These are phyloP conservation scores for Zapus hudsonius DNA, from an alignment of 2,113 vertebrate species.

Conservation along the genomic window DNA sequence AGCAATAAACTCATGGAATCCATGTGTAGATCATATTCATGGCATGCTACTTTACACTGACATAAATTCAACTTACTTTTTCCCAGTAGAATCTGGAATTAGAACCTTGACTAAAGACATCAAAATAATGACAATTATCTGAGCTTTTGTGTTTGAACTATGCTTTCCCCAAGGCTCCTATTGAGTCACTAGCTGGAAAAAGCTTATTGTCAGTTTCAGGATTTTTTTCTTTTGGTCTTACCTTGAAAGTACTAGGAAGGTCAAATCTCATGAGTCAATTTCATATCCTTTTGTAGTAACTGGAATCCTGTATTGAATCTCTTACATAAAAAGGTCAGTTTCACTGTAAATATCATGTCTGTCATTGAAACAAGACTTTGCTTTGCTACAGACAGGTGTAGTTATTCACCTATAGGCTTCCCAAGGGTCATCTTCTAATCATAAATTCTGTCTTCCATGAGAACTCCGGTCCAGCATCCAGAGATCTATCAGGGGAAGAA, in stretches of 20 bases:
- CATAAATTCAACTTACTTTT: constrained; percentile 48
- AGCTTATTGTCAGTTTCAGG: constrained; percentile 76
- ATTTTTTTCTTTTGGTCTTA: constrained; percentile 36
- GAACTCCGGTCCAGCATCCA: constrained; percentile 9
- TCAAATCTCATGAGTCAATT: constrained; percentile 74
- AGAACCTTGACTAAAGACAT: constrained; percentile 45
- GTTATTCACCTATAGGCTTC: constrained; percentile 55
- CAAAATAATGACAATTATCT: constrained; percentile 70
- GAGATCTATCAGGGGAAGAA: not conserved
- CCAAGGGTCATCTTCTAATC: constrained; percentile 30
- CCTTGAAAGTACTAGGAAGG: constrained; percentile 78
- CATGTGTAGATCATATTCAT: constrained; percentile 56
- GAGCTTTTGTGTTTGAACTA: constrained; percentile 63
- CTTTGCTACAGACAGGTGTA: constrained; percentile 73
- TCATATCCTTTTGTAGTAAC: constrained; percentile 75
- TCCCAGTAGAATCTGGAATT: constrained; percentile 64
- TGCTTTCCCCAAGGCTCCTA: constrained; percentile 53
- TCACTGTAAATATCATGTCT: constrained; percentile 80
- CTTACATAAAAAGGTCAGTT: constrained; percentile 77
- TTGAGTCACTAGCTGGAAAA: constrained; percentile 75
- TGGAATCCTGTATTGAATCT: constrained; percentile 77
- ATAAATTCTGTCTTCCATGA: constrained; percentile 15
- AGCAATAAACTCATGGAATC: constrained; percentile 43
- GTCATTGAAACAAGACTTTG: constrained; percentile 54
- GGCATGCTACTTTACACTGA: constrained; percentile 48